Conservation (phyloP, 1,140 invertebrate genomes). For the Chelonus insularis region DNA sequence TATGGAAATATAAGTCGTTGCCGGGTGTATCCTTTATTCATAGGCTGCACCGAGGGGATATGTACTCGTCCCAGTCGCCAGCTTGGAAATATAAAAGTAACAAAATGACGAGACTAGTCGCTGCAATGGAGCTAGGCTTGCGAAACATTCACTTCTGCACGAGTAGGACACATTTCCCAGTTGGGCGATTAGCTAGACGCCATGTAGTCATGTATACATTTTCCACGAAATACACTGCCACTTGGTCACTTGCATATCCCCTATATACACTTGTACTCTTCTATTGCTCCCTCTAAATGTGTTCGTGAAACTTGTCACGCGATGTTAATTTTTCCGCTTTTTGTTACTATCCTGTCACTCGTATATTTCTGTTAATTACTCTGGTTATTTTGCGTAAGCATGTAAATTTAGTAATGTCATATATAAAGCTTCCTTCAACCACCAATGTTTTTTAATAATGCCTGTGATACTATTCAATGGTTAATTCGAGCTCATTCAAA, state of each 20-base stretch:
- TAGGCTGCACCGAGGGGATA: slow-evolving; percentile 8
- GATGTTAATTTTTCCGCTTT: slow-evolving; percentile 18
- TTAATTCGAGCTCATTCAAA: slow-evolving; percentile 1
- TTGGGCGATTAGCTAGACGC: slow-evolving; percentile 26
- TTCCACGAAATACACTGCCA: too few relatives aligned
- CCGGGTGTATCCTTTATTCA: slow-evolving; percentile 30
- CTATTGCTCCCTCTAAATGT: neutral
- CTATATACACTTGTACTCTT: neutral
- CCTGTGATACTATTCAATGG: neutral
- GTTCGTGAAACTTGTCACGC: slow-evolving; percentile 7
- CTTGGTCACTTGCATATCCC: too few relatives aligned
- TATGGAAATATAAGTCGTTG: slow-evolving; percentile 34
- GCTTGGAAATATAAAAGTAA: neutral
- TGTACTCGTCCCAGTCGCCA: neutral
- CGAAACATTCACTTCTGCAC: slow-evolving; percentile 21
- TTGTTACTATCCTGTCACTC: slow-evolving; percentile 5
- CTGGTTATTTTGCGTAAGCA: neutral
- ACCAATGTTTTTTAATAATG: slow-evolving; percentile 8
- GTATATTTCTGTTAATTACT: slow-evolving; percentile 17
- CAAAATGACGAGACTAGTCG: slow-evolving; percentile 22
- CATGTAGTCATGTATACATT: neutral
- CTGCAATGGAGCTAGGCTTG: slow-evolving; percentile 15
- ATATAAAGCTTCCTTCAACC: slow-evolving; percentile 7
- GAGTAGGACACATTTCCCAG: slow-evolving; percentile 30
- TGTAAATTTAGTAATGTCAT: slow-evolving; percentile 7